A percentile compares a stretch with the other conserved stretches of the same genome.
These are phyloP conservation scores for Altica lythri DNA, from an alignment of 2,888 invertebrate species.

Conservation along the genomic window DNA sequence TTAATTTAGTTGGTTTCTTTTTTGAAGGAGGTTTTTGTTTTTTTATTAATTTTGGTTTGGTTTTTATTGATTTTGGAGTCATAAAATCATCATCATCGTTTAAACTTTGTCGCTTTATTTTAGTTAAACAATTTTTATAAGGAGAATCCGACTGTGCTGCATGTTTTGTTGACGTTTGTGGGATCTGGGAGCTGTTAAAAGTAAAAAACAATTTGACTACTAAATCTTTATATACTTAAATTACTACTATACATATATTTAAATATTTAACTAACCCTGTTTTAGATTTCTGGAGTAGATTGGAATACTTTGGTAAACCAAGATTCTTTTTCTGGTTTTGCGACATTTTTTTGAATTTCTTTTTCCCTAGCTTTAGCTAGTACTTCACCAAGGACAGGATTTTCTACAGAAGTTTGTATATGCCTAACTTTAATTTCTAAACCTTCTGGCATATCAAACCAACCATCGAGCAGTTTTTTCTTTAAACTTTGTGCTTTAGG, in stretches of 20 bases:
- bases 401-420: conserved; percentile 18
- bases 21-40: conserved; percentile 33
- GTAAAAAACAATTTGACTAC: too few relatives aligned
- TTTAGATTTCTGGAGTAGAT: conserved; percentile 41
- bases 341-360: conserved; percentile 42
- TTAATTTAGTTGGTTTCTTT: conserved; percentile 29
- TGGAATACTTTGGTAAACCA: conserved; percentile 40
- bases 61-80: conserved; percentile 38
- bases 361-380: conserved; percentile 40
- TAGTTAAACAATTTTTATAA: conserved; percentile 42
- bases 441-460: conserved; percentile 44
- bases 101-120: conserved; percentile 38
- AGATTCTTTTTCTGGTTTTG: conserved; percentile 39
- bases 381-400: conserved; percentile 34
- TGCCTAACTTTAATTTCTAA: conserved; percentile 32
- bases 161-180: conserved; percentile 22
- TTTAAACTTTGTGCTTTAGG: conserved; percentile 42
- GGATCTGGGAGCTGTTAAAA: conserved; percentile 17
- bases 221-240: too few relatives aligned
- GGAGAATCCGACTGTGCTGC: conserved; percentile 39
- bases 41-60: conserved; percentile 35
- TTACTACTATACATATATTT: conserved; percentile 17
- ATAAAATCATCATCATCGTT: conserved; percentile 48
- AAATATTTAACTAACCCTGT: conserved; percentile 41
- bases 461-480: conserved; percentile 37